Percentiles rank a stretch among this genome's conserved stretches.
Evolutionary conservation across 2,113 vertebrate genomes (phyloP).

Genomic region (Herpetotheres cachinnans): DNA sequence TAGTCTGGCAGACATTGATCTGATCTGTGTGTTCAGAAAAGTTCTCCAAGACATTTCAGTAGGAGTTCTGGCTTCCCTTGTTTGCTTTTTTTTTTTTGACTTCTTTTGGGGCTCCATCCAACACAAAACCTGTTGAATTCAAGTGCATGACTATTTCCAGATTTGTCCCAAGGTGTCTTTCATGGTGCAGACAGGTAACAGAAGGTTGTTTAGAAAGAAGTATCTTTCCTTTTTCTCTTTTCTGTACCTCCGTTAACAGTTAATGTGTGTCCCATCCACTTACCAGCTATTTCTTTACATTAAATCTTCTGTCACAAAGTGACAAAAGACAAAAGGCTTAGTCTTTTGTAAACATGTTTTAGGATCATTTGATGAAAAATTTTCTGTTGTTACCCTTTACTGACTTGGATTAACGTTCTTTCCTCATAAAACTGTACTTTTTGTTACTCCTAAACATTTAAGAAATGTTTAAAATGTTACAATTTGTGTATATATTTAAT

Average conservation of each 20-base stretch:
- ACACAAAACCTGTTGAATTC: not conserved
- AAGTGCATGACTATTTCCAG: not conserved
- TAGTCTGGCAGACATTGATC: not conserved
- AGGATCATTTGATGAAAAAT: not conserved
- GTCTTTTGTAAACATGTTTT: not conserved
- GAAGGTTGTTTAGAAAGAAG: not conserved
- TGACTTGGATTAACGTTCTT: not conserved
- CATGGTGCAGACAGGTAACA: not conserved
- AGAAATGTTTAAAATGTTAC: not conserved
- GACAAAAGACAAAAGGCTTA: too few relatives aligned
- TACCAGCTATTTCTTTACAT: not conserved
- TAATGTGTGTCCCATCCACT: not conserved
- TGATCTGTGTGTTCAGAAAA: not conserved
- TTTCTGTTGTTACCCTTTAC: not conserved
- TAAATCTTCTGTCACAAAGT: not conserved
- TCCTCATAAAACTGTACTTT: not conserved
- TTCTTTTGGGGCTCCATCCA: not conserved
- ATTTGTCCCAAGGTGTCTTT: accelerated
- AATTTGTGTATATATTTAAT: not conserved
- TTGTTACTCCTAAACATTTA: not conserved
- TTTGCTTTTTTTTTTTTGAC: not conserved
- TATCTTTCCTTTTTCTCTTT: not conserved
- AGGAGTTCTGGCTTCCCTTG: not conserved
- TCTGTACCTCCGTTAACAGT: not conserved
- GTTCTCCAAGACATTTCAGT: not conserved